Conservation (phyloP, 2,113 vertebrate genomes). For the Paralichthys olivaceus region DNA sequence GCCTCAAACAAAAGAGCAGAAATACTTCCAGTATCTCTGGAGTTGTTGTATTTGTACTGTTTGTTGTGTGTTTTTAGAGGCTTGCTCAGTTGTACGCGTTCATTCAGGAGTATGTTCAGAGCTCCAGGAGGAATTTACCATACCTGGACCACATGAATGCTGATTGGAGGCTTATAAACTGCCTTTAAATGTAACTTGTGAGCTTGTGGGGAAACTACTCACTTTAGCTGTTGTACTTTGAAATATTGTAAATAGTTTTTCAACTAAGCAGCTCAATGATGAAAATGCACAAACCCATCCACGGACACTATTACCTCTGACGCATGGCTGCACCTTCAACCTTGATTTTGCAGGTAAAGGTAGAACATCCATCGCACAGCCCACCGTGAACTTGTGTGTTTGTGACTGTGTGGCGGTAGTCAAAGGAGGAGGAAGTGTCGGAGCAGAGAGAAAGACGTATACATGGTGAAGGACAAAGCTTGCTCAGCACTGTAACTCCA, state of each 20-base stretch:
- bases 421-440: constrained; percentile 3
- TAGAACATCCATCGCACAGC: constrained; percentile 52
- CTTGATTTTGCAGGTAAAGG: constrained; percentile 53
- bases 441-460: constrained; percentile 18
- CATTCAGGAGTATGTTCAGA: too few relatives aligned
- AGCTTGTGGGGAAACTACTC: neutral
- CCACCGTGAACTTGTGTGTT: neutral
- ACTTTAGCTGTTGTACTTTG: neutral
- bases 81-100: too few relatives aligned
- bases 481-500: constrained; percentile 51
- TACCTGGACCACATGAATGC: neutral
- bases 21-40: too few relatives aligned
- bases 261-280: neutral
- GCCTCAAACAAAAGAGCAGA: too few relatives aligned
- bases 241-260: neutral
- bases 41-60: too few relatives aligned
- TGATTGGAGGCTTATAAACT: too few relatives aligned
- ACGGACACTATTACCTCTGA: constrained; percentile 11
- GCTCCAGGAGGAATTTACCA: neutral
- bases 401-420: constrained; percentile 1
- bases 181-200: too few relatives aligned
- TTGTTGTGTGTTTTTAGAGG: too few relatives aligned
- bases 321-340: constrained; percentile 43
- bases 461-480: constrained; percentile 68
- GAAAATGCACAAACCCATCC: constrained; percentile 2